Evolutionary conservation across 2,888 invertebrate species (phyloP).

Genomic region (Leptopterna dolabrata): DNA sequence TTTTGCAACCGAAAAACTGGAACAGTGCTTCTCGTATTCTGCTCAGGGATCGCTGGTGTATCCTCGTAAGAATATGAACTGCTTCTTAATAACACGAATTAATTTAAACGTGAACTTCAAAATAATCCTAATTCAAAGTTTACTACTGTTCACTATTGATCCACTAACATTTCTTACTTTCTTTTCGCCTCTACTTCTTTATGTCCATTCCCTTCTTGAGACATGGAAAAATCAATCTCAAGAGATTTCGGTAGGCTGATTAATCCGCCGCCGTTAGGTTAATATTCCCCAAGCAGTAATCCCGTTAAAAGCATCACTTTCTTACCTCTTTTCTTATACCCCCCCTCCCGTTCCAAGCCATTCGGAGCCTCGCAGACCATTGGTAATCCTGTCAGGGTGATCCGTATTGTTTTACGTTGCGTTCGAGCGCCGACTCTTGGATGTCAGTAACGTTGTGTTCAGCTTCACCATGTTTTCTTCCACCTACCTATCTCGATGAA

Average conservation of each 20-base stretch:
- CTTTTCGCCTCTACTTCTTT: no score
- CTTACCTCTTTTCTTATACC: neutral
- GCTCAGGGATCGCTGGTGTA: no score
- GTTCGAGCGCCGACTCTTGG: neutral
- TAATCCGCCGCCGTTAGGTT: neutral
- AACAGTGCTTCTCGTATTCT: no score
- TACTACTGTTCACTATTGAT: no score
- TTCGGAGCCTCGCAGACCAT: neutral
- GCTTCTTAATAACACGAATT: no score
- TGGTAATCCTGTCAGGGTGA: neutral
- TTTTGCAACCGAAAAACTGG: no score
- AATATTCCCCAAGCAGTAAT: neutral
- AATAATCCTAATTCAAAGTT: no score
- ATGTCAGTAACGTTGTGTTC: neutral
- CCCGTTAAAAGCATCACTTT: conserved; percentile 6
- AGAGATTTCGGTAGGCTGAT: neutral
- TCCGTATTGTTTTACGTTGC: neutral
- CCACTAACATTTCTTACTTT: no score
- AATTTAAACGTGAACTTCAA: no score
- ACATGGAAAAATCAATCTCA: neutral
- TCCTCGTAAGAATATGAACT: no score
- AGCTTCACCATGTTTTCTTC: no score
- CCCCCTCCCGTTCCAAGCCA: neutral
- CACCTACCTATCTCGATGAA: no score
- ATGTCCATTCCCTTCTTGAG: neutral